These are phyloP conservation scores for Cyphomyrus discorhynchus DNA, from an alignment of 2,113 vertebrate genomes.

Conservation along the genomic window DNA sequence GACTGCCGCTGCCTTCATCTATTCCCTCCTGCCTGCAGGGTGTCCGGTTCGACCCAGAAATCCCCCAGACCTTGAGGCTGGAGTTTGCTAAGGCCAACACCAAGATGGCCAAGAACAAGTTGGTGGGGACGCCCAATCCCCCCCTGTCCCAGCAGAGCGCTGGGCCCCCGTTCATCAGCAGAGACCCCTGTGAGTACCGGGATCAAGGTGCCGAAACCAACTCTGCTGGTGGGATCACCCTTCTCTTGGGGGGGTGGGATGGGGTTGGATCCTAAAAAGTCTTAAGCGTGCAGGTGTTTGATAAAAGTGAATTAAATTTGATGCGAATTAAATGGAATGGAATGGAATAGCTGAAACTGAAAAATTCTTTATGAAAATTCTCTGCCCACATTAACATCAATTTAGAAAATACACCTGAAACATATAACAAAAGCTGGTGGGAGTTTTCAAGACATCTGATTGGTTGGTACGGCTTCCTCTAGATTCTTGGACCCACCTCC, in stretches of 20 bases:
- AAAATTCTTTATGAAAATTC: background rate
- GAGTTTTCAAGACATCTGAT: background rate
- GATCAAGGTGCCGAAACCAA: background rate
- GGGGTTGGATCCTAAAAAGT: background rate
- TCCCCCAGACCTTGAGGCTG: slow-evolving; percentile 77
- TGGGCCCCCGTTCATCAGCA: slow-evolving; percentile 76
- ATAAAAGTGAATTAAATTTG: background rate
- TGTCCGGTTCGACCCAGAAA: slow-evolving; percentile 81
- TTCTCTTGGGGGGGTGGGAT: background rate
- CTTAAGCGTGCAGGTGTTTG: background rate
- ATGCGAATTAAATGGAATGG: background rate
- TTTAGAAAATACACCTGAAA: background rate
- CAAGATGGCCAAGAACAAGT: slow-evolving; percentile 84
- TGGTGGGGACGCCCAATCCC: slow-evolving; percentile 79
- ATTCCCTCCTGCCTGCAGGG: slow-evolving; percentile 51
- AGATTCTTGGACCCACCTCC: too few species aligned
- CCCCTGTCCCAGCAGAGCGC: slow-evolving; percentile 71
- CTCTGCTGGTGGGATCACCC: background rate
- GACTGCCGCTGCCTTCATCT: background rate
- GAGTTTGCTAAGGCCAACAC: slow-evolving; percentile 87
- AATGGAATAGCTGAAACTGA: background rate
- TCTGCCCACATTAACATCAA: background rate
- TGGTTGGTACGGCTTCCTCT: background rate
- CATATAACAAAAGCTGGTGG: background rate
- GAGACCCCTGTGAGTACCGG: slow-evolving; percentile 76